Evolutionary conservation across 1,140 invertebrate genomes (phyloP), one percentile per base, ranked within the genome.

Genomic region (Cecropterus lyciades): DNA sequence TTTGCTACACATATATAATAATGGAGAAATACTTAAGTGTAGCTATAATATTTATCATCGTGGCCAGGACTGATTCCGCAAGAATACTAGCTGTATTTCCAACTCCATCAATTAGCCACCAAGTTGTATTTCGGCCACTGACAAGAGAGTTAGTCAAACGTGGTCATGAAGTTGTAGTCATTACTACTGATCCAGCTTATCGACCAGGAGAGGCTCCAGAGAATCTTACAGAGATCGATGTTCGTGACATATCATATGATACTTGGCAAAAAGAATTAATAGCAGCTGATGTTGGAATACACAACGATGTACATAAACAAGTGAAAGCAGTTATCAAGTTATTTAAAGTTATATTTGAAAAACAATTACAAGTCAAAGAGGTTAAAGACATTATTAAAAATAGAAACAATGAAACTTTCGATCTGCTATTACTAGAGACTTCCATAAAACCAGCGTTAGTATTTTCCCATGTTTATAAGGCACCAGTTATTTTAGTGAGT

Each of bases 101-200:
- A 24, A 24, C 20, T 24, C 20, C 20, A 24, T n/a, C n/a, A n/a
- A n/a, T n/a, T n/a, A n/a, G n/a, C n/a, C n/a, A n/a, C n/a, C n/a
- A n/a, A n/a, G n/a, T 40, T 27, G 82, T 93, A 17, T 92, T 92
- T 65, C 66, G 82, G 64, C 70, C 85, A 10, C 24, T 93, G 3
- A 77, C 76, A 2, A 70, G 77, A 56, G 88, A 84, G 40, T 67
- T 94, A 15, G 79, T 75, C 0, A 83, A 79, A 45, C 73, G 80
- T 37, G 93, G 93, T 9, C 93, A 94, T 70, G 78, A 92, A 37
- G 65, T 94, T 0, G 86, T 90, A 5, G 60, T 85, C 0, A 64
- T 89, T 0, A 88, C 82, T 6, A 65, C 87, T 8, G 67, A 84
- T 69, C 78, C 80, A 24, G 20, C 20, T 24, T 24, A 24, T 5